phyloP scores from a whole-genome alignment of 1,140 invertebrate genomes.

The Panagrolaimus sp. region DNA sequence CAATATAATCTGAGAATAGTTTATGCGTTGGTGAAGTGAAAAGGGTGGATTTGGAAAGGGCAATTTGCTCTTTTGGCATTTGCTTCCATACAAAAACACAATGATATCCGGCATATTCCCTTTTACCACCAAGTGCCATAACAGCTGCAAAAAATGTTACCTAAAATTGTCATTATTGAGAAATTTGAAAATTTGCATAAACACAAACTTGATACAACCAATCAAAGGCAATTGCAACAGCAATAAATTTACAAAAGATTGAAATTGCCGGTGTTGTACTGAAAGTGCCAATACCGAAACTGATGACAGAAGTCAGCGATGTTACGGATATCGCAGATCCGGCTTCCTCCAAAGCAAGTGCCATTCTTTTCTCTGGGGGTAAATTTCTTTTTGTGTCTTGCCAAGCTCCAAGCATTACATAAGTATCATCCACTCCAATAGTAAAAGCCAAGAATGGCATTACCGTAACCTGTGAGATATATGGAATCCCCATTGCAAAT shows the following conservation, averaged over 20 bases:
- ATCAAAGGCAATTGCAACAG: conserved; percentile 54
- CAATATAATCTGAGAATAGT: conserved; percentile 53
- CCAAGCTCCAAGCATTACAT: conserved; percentile 59
- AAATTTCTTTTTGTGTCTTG: conserved; percentile 55
- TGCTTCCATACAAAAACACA: conserved; percentile 56
- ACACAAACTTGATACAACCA: conserved; percentile 54
- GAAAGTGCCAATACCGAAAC: conserved; percentile 56
- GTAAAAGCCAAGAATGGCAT: conserved; percentile 58
- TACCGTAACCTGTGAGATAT: conserved; percentile 56
- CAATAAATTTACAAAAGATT: conserved; percentile 59
- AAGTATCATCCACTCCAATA: conserved; percentile 59
- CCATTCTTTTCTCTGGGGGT: conserved; percentile 54
- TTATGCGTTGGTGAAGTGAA: conserved; percentile 56
- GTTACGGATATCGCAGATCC: conserved; percentile 55
- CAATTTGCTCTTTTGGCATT: conserved; percentile 29
- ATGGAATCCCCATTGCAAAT: conserved; percentile 49
- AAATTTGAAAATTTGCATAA: conserved; percentile 15
- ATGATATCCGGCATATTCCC: conserved; percentile 57
- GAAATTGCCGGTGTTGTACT: conserved; percentile 57
- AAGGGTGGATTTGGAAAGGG: conserved; percentile 48
- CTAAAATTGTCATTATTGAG: conserved; percentile 28
- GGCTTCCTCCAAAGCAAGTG: conserved; percentile 53
- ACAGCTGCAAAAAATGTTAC: conserved; percentile 57
- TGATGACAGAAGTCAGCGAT: conserved; percentile 55
- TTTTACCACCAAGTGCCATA: conserved; percentile 53